phyloP scores from a whole-genome alignment of 1,140 invertebrate species.

The Pygmarrhopalites habei region DNA sequence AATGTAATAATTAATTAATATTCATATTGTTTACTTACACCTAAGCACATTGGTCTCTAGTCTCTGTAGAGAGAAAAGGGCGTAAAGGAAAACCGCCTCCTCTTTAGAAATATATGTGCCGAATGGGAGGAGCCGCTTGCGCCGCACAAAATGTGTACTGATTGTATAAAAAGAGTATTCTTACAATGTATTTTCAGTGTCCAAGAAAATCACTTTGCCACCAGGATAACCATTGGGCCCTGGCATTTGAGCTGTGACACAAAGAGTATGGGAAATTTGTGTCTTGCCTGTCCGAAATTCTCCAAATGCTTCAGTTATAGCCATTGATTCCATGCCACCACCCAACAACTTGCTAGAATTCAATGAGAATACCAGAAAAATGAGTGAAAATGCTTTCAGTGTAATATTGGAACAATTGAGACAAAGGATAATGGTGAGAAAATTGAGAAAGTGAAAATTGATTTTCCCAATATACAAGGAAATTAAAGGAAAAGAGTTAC shows the following conservation, averaged over 20 bases:
- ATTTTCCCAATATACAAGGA: too few species aligned
- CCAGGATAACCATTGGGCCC: slow-evolving; percentile 59
- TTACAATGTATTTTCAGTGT: slow-evolving; percentile 80
- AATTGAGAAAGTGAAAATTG: neutral
- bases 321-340: slow-evolving; percentile 80
- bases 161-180: too few species aligned
- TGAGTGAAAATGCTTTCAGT: slow-evolving; percentile 2
- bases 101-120: too few species aligned
- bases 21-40: too few species aligned
- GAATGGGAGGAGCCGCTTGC: too few species aligned
- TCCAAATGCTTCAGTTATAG: slow-evolving; percentile 84
- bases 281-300: slow-evolving; percentile 78
- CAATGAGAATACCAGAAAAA: slow-evolving; percentile 14
- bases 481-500: slow-evolving; percentile 32
- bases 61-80: too few species aligned
- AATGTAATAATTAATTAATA: too few species aligned
- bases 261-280: slow-evolving; percentile 67
- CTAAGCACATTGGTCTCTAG: too few species aligned
- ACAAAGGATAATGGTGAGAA: neutral
- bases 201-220: slow-evolving; percentile 70
- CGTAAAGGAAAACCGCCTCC: too few species aligned
- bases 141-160: too few species aligned
- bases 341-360: slow-evolving; percentile 59
- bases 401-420: neutral
- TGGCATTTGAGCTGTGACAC: slow-evolving; percentile 69